Base-by-base conservation (phyloP, 2,797 vertebrate genomes). In the Smutsia temminckii region DNA sequence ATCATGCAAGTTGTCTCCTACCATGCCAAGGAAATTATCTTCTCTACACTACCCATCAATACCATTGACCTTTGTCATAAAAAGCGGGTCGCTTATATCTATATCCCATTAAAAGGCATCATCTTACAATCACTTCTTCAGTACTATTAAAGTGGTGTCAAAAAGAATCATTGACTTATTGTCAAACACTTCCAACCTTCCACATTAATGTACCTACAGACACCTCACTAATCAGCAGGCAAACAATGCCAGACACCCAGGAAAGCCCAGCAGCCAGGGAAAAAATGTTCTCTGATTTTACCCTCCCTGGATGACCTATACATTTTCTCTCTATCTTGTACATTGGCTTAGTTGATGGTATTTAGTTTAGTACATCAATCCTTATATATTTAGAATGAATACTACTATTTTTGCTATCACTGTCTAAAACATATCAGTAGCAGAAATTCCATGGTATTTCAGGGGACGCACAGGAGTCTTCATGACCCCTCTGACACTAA, bases 11-110 rank as follows among this genome's bases (percentile, higher is more conserved):
- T 97, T 97, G 61, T 97, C 96, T 98, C 91, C 96, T 98, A 98
- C 97, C 63, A 97, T 97, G 84, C 97, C 97, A 97, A 95, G 49
- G 95, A 98, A 98, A 98, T 98, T 98, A 98, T 98, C 95, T 98
- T 97, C 96, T 96, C 93, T 86, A 93, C 84, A 97, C 96, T 98
- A 97, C 97, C 97, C 97, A 97, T 98, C 97, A 97, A 97, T 98
- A 98, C 95, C 97, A 98, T 97, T 98, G 98, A 98, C 97, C 98
- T 98, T 98, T 98, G 97, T 98, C 98, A 98, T 98, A 98, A 98
- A 98, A 97, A 97, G 95, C 95, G 91, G 97, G 98, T 97, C 89
- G 0, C 97, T 98, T 97, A 96, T 97, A 98, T 98, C 97, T 98
- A 95, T 98, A 98, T 96, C 92, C 95, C 89, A 97, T 98, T 98